phyloP scores from a whole-genome alignment of 2,888 invertebrate genomes.

The Spatulosminthurus flaviceps region DNA sequence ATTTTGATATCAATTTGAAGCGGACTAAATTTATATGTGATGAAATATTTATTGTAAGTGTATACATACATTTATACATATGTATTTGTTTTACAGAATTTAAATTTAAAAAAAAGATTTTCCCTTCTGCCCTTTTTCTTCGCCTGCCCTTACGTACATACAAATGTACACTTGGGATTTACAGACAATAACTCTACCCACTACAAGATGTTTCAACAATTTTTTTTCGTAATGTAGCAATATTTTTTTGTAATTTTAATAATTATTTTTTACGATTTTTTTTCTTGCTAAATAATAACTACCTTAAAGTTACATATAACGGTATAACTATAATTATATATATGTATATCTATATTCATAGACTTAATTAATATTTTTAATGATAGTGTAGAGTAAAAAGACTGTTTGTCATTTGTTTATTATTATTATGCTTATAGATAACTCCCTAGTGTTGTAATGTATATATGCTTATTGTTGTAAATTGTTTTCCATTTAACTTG shows the following conservation, averaged over 20 bases:
- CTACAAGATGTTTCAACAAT: too few species aligned
- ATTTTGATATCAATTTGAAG: too few species aligned
- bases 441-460: too few species aligned
- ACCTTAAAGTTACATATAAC: too few species aligned
- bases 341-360: neutral
- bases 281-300: neutral
- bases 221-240: neutral
- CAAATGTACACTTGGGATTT: too few species aligned
- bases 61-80: too few species aligned
- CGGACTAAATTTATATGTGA: too few species aligned
- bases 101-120: neutral
- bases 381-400: constrained; percentile 18
- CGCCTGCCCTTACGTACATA: too few species aligned
- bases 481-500: constrained; percentile 1
- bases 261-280: constrained; percentile 10
- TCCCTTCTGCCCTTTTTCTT: neutral
- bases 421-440: neutral
- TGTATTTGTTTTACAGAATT: constrained; percentile 7
- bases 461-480: constrained; percentile 18
- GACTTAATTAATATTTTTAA: neutral
- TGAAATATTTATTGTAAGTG: too few species aligned
- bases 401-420: constrained; percentile 14
- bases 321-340: too few species aligned
- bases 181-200: too few species aligned
- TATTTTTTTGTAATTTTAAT: neutral